Evolutionary conservation across 1,140 invertebrate species (phyloP), one percentile per base, ranked within the genome.

Genomic region (Carcinoscorpius rotundicauda): DNA sequence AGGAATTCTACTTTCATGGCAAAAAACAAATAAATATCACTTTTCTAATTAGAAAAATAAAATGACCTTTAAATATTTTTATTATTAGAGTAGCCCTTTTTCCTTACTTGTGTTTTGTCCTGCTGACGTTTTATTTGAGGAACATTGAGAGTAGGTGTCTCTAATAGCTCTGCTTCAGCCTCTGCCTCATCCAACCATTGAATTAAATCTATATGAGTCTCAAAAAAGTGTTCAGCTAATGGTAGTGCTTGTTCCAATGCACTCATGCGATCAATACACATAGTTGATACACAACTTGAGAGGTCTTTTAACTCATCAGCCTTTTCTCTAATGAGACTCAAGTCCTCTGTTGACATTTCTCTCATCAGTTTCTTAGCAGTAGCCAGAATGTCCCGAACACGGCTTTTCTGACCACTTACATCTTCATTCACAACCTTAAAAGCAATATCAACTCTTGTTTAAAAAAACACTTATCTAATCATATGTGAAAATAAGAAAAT

Each of bases 171-270:
- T 5, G 96, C 85, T 77, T 98, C 94, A 63, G 87, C 85, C 76
- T 98, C 96, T 78, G 94, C 91, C 69, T 93, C 93, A 69, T 92
- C 87, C 67, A 99, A 78, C 95, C 95, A 98, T 51, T 85, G 82
- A 9, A 85, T 83, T 3, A 99, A 75, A n/a, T 93, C 92, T 50
- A 85, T 82, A 72, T 98, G 95, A 0, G 93, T 92, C 67, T 97
- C 93, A 64, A 89, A 86, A 77, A 99, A 89, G 78, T 98, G 93
- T 77, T 95, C 89, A 0, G 93, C 92, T 5, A 95, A 76, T 10
- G 87, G 94, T 29, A 97, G 73, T 0, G 94, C 94, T 76, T 98
- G 94, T 76, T 98, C 95, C 11, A 98, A 76, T 8, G 90, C 84
- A 6, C 87, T 88, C 3, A 97, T 78, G 29, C 93, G 80, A 68